phyloP scores from a whole-genome alignment of 2,888 invertebrate genomes.

The Bruchidius siliquastri region DNA sequence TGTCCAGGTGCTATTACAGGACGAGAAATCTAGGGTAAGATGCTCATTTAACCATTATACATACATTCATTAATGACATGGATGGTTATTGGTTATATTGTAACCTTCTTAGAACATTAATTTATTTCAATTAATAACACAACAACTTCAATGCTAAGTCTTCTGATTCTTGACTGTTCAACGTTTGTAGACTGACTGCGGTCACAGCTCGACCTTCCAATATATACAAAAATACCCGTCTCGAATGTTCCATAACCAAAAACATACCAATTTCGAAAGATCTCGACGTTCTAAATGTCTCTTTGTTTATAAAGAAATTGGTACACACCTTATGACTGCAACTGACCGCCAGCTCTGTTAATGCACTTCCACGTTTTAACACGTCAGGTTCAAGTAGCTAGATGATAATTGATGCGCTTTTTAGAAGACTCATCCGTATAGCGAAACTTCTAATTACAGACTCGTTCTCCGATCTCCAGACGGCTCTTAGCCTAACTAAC shows the following conservation, averaged over 20 bases:
- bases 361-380: neutral
- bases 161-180: too few relatives aligned
- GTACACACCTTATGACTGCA: neutral
- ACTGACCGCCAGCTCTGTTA: neutral
- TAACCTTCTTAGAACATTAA: too few relatives aligned
- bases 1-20: slow-evolving; percentile 64
- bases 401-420: neutral
- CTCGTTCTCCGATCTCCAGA: neutral
- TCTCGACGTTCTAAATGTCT: too few relatives aligned
- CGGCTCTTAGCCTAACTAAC: neutral
- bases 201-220: too few relatives aligned
- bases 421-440: neutral
- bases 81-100: too few relatives aligned
- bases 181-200: too few relatives aligned
- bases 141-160: too few relatives aligned
- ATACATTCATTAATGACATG: too few relatives aligned
- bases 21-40: slow-evolving; percentile 47
- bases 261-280: too few relatives aligned
- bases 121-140: too few relatives aligned
- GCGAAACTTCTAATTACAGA: neutral
- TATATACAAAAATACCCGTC: too few relatives aligned
- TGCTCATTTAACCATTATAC: neutral
- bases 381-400: neutral
- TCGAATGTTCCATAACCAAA: too few relatives aligned
- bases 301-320: neutral